A percentile compares a stretch with the other conserved stretches of the same genome.
phyloP scores from a whole-genome alignment of 1,140 invertebrate genomes.

The Augochlora pura region DNA sequence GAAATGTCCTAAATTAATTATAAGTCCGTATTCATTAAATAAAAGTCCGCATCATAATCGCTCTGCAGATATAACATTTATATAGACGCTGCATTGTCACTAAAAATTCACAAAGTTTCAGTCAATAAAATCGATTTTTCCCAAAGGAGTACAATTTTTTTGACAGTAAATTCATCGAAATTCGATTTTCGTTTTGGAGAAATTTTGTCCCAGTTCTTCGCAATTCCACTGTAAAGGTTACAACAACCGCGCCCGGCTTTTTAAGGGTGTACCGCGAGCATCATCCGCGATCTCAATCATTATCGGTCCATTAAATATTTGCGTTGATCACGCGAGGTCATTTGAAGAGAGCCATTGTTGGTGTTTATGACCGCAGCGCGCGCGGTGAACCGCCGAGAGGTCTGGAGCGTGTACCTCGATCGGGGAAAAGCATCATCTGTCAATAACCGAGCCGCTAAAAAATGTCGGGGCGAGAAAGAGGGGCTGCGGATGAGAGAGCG shows the following conservation, averaged over 20 bases:
- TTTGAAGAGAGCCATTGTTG: constrained; percentile 47
- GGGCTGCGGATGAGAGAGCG: neutral
- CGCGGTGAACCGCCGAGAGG: constrained; percentile 58
- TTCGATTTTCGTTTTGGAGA: too few species aligned
- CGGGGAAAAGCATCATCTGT: constrained; percentile 64
- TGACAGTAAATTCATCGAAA: too few species aligned
- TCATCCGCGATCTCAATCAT: constrained; percentile 1
- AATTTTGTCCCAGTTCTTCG: too few species aligned
- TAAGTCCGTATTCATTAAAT: too few species aligned
- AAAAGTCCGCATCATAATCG: too few species aligned
- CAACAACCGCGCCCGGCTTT: neutral
- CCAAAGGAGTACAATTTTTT: too few species aligned
- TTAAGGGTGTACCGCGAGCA: neutral
- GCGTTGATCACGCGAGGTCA: constrained; percentile 14
- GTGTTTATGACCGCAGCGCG: constrained; percentile 54
- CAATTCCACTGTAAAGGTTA: too few species aligned
- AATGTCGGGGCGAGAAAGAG: constrained; percentile 20
- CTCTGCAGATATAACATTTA: too few species aligned
- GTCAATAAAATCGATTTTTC: too few species aligned
- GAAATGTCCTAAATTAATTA: too few species aligned
- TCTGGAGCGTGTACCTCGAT: constrained; percentile 49
- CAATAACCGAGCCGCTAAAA: constrained; percentile 65
- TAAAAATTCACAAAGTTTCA: too few species aligned
- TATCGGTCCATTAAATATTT: constrained; percentile 22
- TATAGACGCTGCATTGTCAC: too few species aligned